These are phyloP conservation scores for Lochmaea crataegi DNA, from an alignment of 2,888 invertebrate species.

Conservation along the genomic window DNA sequence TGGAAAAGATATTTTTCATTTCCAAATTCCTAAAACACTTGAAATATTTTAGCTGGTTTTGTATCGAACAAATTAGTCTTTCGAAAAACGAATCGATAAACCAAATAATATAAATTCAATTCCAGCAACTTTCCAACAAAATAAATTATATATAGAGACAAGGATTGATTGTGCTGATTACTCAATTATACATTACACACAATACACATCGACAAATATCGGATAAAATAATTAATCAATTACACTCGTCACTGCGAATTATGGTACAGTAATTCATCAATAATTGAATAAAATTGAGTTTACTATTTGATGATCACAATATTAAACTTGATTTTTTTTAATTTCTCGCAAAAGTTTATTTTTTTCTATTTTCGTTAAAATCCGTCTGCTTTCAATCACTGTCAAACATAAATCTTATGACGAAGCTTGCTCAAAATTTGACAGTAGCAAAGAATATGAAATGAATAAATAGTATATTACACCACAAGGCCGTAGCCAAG, in stretches of 20 bases:
- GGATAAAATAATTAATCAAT: constrained; percentile 24
- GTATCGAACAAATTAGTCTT: no score
- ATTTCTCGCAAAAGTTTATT: no score
- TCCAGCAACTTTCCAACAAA: not conserved
- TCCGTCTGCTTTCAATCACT: no score
- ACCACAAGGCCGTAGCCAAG: no score
- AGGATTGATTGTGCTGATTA: constrained; percentile 9
- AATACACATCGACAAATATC: constrained; percentile 8
- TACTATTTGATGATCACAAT: constrained; percentile 1
- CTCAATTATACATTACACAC: constrained; percentile 10
- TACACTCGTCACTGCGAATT: not conserved
- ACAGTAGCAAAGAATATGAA: no score
- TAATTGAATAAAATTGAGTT: not conserved
- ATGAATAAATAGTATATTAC: no score
- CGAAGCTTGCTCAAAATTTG: no score
- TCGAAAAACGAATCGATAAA: not conserved
- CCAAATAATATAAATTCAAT: not conserved
- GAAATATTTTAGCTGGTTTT: no score
- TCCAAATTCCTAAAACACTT: no score
- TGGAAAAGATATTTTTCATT: no score
- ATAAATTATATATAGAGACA: not conserved
- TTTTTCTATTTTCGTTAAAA: no score
- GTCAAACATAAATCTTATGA: no score
- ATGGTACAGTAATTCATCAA: not conserved
- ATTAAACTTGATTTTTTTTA: not conserved